phyloP scores from a whole-genome alignment of 92 coral and sea anemone genomes.

The Porites lobata region DNA sequence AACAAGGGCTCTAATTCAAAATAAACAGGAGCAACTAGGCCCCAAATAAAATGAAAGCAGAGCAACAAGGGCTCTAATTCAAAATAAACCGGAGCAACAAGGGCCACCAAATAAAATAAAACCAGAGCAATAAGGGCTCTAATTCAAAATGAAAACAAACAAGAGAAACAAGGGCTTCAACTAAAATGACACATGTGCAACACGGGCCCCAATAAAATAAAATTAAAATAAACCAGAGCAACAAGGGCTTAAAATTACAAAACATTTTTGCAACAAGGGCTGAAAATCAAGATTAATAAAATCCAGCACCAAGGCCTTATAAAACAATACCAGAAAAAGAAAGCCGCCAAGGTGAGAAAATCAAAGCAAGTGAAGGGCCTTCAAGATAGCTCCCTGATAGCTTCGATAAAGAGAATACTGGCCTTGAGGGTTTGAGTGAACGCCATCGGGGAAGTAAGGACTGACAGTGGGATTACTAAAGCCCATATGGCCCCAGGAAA shows the following conservation, averaged over 20 bases:
- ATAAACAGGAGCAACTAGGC: background rate
- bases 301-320: background rate
- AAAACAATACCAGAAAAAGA: background rate
- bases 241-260: background rate
- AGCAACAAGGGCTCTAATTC: no score
- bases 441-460: no score
- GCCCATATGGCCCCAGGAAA: no score
- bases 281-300: background rate
- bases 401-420: no score
- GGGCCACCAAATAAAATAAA: background rate
- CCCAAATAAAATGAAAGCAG: background rate
- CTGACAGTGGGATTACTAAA: no score
- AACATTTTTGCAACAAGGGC: background rate
- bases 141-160: background rate
- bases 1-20: background rate
- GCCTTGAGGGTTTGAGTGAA: no score
- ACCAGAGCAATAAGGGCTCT: background rate
- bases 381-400: no score
- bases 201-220: background rate
- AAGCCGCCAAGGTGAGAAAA: conserved; percentile 1
- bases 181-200: background rate
- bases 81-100: background rate
- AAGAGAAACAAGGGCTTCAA: background rate
- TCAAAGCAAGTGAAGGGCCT: no score
- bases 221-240: no score